phyloP scores from a whole-genome alignment of 1,140 invertebrate genomes.

The Caerostris darwini region DNA sequence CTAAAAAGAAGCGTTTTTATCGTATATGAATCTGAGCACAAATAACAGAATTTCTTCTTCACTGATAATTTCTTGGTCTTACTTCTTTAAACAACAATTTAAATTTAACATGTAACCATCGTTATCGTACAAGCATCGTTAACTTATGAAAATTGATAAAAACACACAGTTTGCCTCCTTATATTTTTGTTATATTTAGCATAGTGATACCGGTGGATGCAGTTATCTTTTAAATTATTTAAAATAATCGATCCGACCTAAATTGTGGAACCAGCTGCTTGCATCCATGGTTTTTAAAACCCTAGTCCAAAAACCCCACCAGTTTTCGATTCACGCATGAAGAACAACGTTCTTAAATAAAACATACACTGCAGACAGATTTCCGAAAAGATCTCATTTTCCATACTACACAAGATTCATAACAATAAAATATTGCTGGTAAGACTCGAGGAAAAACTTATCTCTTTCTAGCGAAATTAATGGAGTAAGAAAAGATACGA shows the following conservation, averaged over 20 bases:
- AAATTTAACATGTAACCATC: too few relatives aligned
- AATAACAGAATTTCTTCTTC: too few relatives aligned
- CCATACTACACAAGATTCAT: neutral
- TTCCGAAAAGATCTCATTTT: neutral
- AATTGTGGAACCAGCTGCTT: neutral
- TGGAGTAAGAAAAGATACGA: constrained; percentile 23
- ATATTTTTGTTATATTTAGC: too few relatives aligned
- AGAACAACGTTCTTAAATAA: neutral
- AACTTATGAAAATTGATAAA: too few relatives aligned
- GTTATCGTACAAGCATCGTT: too few relatives aligned
- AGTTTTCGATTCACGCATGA: neutral
- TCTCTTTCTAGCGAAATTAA: neutral
- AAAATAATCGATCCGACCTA: neutral
- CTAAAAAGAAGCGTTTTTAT: too few relatives aligned
- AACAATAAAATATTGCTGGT: neutral
- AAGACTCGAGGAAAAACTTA: neutral
- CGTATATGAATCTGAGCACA: too few relatives aligned
- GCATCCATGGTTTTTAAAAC: neutral
- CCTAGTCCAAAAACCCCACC: neutral
- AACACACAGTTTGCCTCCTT: too few relatives aligned
- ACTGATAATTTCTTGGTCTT: too few relatives aligned
- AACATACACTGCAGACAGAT: neutral
- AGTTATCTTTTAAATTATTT: neutral
- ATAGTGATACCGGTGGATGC: neutral
- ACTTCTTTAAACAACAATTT: too few relatives aligned